Conservation (phyloP, 2,797 vertebrate genomes). For the Lepilemur ruficaudatus region DNA sequence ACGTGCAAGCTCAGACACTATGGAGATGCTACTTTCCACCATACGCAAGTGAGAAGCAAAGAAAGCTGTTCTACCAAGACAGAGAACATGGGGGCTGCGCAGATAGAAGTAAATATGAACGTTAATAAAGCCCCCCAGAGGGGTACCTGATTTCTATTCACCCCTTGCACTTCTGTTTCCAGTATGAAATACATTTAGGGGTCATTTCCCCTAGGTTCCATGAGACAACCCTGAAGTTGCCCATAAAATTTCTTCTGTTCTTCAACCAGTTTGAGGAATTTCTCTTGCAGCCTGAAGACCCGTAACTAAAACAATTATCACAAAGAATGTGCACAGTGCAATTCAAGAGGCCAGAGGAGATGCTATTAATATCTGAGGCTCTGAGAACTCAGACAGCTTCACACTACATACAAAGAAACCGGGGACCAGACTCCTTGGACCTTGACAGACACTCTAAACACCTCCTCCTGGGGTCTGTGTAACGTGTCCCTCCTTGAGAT, state of each 20-base stretch:
- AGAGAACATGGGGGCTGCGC: not conserved
- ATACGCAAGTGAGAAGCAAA: not conserved
- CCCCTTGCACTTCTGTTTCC: not conserved
- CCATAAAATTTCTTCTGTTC: not conserved
- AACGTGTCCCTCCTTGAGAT: not conserved
- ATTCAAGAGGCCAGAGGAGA: not conserved
- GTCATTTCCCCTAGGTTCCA: not conserved
- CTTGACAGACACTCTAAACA: not conserved
- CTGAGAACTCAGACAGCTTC: not conserved
- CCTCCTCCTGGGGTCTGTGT: not conserved
- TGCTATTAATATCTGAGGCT: rapidly evolving
- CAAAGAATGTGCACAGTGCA: not conserved
- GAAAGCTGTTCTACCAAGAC: not conserved
- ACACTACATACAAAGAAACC: not conserved
- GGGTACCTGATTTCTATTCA: not conserved
- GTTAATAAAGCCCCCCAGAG: not conserved
- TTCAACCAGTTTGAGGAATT: not conserved
- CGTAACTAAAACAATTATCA: not conserved
- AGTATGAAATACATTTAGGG: not conserved
- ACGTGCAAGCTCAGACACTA: not conserved
- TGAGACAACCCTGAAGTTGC: not conserved
- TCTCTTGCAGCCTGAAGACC: not conserved
- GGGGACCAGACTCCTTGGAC: not conserved
- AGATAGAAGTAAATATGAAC: not conserved
- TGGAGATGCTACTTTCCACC: not conserved